Conservation (phyloP, 1,140 invertebrate species). For the Delia radicum region DNA sequence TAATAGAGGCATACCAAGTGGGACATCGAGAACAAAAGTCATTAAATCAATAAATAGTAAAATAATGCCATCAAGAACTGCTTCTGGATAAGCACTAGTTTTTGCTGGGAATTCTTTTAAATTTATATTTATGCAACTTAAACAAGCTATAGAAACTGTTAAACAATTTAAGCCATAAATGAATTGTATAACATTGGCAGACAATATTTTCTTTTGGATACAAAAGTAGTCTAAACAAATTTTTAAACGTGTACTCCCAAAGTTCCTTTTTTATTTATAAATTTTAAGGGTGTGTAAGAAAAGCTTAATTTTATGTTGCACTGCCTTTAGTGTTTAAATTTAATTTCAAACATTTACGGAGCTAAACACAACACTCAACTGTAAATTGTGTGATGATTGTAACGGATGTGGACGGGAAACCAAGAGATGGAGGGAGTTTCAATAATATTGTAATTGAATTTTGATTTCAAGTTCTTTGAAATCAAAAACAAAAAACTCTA, state of each 20-base stretch:
- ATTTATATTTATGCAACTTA: no score
- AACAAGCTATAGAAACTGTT: no score
- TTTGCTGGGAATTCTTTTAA: no score
- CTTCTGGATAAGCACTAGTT: no score
- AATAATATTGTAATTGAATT: conserved; percentile 15
- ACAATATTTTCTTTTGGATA: no score
- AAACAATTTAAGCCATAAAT: no score
- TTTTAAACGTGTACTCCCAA: neutral
- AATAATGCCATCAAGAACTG: no score
- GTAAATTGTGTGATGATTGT: neutral
- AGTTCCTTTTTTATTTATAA: neutral
- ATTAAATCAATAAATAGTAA: no score
- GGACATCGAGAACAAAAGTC: no score
- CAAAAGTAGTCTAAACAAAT: no score
- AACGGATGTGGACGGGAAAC: neutral
- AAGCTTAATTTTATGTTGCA: neutral
- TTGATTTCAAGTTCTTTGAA: conserved; percentile 19
- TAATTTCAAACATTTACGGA: neutral
- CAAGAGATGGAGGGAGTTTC: neutral
- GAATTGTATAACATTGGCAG: no score
- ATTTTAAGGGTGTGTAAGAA: neutral
- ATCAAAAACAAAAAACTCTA: conserved; percentile 8
- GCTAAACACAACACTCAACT: neutral
- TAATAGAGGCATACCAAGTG: no score
- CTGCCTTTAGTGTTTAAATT: conserved; percentile 9